phyloP scores from a whole-genome alignment of 2,113 vertebrate genomes.

The Poecile atricapillus region DNA sequence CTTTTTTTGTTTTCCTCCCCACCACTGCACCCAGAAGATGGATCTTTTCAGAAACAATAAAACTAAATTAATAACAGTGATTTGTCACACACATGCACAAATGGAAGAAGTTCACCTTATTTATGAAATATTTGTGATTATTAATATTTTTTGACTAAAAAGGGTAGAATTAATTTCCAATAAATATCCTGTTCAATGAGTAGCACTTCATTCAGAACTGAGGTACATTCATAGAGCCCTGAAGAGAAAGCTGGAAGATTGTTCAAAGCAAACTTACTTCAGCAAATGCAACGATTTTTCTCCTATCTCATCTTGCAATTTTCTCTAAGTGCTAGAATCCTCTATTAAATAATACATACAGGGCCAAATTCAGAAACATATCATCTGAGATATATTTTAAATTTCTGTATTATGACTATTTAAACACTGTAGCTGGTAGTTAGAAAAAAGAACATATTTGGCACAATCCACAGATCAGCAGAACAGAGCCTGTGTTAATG shows the following conservation, averaged over 20 bases:
- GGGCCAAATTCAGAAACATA: not conserved
- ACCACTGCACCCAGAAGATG: not conserved
- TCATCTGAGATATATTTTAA: not conserved
- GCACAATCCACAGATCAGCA: not conserved
- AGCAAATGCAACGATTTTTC: not conserved
- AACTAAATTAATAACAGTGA: not conserved
- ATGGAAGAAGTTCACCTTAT: not conserved
- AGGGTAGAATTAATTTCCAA: not conserved
- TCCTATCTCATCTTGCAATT: not conserved
- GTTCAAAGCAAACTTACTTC: not conserved
- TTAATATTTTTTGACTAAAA: not conserved
- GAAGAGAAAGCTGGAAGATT: not conserved
- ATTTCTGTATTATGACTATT: not conserved
- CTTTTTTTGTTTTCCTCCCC: not conserved
- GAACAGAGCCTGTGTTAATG: not conserved
- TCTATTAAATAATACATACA: not conserved
- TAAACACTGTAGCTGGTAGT: not conserved
- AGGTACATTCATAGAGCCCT: not conserved
- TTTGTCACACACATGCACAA: not conserved
- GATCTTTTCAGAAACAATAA: not conserved
- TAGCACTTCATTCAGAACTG: not conserved
- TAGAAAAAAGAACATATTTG: not conserved
- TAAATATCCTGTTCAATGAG: not conserved
- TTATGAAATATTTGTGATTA: not conserved
- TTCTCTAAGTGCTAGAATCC: not conserved